phyloP scores from a whole-genome alignment of 2,797 vertebrate genomes.

The Chloroceryle amazona region DNA sequence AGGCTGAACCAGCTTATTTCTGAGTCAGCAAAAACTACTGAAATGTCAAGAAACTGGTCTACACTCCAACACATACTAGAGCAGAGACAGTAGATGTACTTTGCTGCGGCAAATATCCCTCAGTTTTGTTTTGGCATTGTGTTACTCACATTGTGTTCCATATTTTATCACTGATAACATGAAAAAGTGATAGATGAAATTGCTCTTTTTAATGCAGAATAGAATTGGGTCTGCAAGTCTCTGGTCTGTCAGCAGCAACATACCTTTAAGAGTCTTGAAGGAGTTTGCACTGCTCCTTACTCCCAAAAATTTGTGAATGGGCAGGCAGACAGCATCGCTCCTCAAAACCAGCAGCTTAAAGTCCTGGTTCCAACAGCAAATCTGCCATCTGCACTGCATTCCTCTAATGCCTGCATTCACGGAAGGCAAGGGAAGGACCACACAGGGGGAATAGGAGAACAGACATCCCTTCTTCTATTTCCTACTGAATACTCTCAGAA shows the following conservation, averaged over 20 bases:
- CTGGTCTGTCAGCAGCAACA: background rate
- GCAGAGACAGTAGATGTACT: background rate
- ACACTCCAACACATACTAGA: background rate
- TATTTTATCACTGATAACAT: background rate
- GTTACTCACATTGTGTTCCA: background rate
- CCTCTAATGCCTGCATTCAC: background rate
- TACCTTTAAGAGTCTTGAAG: background rate
- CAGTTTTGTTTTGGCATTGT: background rate
- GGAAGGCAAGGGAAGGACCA: background rate
- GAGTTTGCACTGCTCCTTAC: background rate
- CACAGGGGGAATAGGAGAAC: background rate
- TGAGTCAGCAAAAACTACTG: background rate
- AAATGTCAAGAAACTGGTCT: background rate
- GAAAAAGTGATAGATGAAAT: background rate
- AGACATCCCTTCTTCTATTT: background rate
- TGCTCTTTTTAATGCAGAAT: background rate
- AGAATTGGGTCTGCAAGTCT: background rate
- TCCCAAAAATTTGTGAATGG: background rate
- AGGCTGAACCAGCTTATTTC: background rate
- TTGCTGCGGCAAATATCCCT: background rate
- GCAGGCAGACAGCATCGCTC: background rate
- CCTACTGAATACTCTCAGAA: background rate
- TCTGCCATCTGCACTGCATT: background rate
- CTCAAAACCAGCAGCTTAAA: background rate
- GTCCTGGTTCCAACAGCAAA: background rate